A percentile compares a stretch with the other conserved stretches of the same genome.
Evolutionary conservation across 2,888 invertebrate species (phyloP).

Genomic region (Linyphia triangularis): DNA sequence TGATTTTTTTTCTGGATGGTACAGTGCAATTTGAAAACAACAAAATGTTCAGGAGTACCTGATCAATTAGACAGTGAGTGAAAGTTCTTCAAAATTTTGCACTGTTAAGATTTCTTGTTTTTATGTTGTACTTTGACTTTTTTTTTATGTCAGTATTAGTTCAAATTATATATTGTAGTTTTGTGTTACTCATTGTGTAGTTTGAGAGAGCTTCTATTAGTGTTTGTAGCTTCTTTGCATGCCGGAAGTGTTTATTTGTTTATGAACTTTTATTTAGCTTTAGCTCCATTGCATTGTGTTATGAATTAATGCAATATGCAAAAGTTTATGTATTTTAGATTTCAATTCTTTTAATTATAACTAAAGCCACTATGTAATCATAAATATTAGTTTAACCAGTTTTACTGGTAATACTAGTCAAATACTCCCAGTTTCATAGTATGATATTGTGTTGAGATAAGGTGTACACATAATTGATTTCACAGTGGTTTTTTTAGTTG

Average conservation of each 20-base stretch:
- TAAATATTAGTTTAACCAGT: constrained; percentile 10
- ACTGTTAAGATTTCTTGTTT: constrained; percentile 1
- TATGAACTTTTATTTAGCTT: constrained; percentile 29
- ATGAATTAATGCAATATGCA: neutral
- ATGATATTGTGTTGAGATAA: neutral
- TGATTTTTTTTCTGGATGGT: constrained; percentile 12
- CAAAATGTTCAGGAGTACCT: constrained; percentile 38
- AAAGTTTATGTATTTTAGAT: constrained; percentile 1
- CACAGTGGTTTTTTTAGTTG: neutral
- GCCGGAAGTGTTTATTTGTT: constrained; percentile 27
- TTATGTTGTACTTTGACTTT: constrained; percentile 29
- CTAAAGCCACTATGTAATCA: neutral
- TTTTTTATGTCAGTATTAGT: constrained; percentile 60
- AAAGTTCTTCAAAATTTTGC: neutral
- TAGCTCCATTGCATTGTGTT: constrained; percentile 1
- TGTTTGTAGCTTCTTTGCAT: constrained; percentile 42
- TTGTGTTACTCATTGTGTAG: constrained; percentile 46
- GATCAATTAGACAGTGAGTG: constrained; percentile 7
- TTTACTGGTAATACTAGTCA: constrained; percentile 41
- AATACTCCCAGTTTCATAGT: constrained; percentile 25
- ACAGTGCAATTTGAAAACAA: constrained; percentile 31
- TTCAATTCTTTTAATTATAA: neutral
- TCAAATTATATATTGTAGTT: constrained; percentile 21
- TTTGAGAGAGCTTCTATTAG: constrained; percentile 38
- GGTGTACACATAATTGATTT: neutral